A percentile compares a stretch with the other conserved stretches of the same genome.
These are phyloP conservation scores for Hypselothyrea guttata DNA, from an alignment of 2,888 invertebrate genomes.

Conservation along the genomic window DNA sequence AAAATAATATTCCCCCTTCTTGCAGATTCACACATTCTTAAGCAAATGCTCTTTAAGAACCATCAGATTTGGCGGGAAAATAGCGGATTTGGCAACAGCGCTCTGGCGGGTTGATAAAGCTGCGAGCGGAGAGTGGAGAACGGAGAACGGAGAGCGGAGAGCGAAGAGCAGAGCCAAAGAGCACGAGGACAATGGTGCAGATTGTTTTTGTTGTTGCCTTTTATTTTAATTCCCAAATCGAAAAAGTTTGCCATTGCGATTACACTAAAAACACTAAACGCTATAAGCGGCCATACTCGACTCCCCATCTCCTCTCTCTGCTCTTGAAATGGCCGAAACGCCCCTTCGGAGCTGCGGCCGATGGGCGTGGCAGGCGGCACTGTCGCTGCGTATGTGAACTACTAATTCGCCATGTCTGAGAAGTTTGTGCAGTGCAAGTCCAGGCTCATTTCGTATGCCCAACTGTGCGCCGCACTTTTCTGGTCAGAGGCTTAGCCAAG, in stretches of 20 bases:
- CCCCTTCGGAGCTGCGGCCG: slow-evolving; percentile 1
- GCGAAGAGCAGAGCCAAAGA: neutral
- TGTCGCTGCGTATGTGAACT: slow-evolving; percentile 51
- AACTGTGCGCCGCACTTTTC: slow-evolving; percentile 25
- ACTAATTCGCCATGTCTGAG: slow-evolving; percentile 60
- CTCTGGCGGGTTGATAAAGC: too few species aligned
- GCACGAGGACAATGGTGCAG: neutral
- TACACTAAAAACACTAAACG: slow-evolving; percentile 72
- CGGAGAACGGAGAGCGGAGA: neutral
- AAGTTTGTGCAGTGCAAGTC: slow-evolving; percentile 41
- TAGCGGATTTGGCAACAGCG: too few species aligned
- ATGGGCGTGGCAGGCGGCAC: slow-evolving; percentile 20
- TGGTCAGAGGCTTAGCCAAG: slow-evolving; percentile 10
- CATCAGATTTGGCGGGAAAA: too few species aligned
- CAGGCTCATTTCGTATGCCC: slow-evolving; percentile 50
- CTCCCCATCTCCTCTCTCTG: neutral
- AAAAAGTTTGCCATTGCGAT: slow-evolving; percentile 71
- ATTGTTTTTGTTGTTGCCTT: slow-evolving; percentile 37
- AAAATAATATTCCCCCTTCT: too few species aligned
- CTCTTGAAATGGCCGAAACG: too few species aligned
- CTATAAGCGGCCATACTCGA: slow-evolving; percentile 44
- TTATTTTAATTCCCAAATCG: slow-evolving; percentile 77
- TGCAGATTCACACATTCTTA: too few species aligned
- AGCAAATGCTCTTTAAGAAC: too few species aligned
- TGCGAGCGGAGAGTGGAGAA: too few species aligned